These are phyloP conservation scores for Xylocampa areola DNA, from an alignment of 2,888 invertebrate genomes.

Conservation along the genomic window DNA sequence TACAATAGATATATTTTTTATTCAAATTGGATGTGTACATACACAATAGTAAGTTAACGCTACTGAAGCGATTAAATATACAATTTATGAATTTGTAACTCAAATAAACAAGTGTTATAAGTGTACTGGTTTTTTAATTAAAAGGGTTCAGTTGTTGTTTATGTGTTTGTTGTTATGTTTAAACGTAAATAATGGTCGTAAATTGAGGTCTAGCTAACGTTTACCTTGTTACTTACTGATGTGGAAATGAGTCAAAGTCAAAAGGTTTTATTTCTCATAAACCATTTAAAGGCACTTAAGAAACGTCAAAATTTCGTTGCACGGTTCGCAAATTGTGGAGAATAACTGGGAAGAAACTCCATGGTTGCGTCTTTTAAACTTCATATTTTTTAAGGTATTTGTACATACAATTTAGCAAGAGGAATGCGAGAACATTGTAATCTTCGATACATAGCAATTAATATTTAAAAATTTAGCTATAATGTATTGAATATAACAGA, in stretches of 20 bases:
- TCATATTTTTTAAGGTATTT: no score
- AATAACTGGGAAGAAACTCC: no score
- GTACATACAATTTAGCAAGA: no score
- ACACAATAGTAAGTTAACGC: constrained; percentile 63
- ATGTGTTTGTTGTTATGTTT: constrained; percentile 38
- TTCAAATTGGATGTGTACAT: constrained; percentile 59
- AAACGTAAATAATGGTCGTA: constrained; percentile 43
- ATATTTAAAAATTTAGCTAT: no score
- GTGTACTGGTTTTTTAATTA: constrained; percentile 55
- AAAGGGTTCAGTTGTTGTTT: constrained; percentile 44
- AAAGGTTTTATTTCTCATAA: no score
- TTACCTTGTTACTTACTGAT: neutral
- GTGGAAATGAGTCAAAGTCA: neutral
- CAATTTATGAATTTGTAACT: constrained; percentile 55
- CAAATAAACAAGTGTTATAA: constrained; percentile 51
- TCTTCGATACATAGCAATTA: no score
- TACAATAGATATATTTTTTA: constrained; percentile 69
- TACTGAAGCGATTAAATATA: constrained; percentile 67
- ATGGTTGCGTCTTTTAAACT: no score
- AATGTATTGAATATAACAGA: no score
- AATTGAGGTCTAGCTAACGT: constrained; percentile 33
- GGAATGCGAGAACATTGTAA: no score
- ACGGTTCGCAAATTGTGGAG: no score
- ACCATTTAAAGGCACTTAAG: no score
- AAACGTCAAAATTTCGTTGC: no score